Base-by-base conservation (phyloP, 2,113 vertebrate species). In the Dicaeum eximium region DNA sequence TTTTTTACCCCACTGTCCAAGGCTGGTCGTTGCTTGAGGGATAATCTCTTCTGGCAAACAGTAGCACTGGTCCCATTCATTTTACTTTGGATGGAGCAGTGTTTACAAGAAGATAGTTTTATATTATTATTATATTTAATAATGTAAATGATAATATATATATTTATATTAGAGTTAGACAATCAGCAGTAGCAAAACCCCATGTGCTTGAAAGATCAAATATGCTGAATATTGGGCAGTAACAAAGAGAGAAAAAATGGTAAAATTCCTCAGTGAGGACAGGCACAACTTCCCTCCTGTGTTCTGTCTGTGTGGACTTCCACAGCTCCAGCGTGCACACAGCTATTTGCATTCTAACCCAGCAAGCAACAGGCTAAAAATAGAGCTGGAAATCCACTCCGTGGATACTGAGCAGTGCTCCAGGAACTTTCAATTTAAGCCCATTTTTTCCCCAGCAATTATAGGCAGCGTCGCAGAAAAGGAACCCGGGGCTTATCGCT, bases 331-430 rank as follows among this genome's bases (percentile, higher is more conserved):
- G n/a, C 74, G 50, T 5, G 8, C 38, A 51, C 62, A 51, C 13
- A 47, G 58, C 30, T 50, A 88, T 91, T 88, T 81, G 53, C 77
- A 89, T 86, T 86, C 69, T 33, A 74, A 64, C 25, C 37, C 53
- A 89, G 80, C 31, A 67, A 56, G 77, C 65, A 91, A 62, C 1
- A 67, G 48, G 48, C 73, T 91, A 91, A 96, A 96, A 94, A 85
- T 70, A 96, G 65, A 4, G 4, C 54, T 85, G 53, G 57, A 93
- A 86, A 91, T 86, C 44, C 40, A 42, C 77, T 48, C 72, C 17
- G 15, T 90, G 65, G 69, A 21, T 67, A 51, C 65, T 38, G 69
- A 95, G 40, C 21, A 38, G 48, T 44, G 48, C 72, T 95, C 80
- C 21, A 53, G 56, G 61, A 92, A 93, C 44, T 81, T 80, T 10